A percentile compares a stretch with the other conserved stretches of the same genome.
These are phyloP conservation scores for Panthera uncia DNA, from an alignment of 2,113 vertebrate species.

Conservation along the genomic window DNA sequence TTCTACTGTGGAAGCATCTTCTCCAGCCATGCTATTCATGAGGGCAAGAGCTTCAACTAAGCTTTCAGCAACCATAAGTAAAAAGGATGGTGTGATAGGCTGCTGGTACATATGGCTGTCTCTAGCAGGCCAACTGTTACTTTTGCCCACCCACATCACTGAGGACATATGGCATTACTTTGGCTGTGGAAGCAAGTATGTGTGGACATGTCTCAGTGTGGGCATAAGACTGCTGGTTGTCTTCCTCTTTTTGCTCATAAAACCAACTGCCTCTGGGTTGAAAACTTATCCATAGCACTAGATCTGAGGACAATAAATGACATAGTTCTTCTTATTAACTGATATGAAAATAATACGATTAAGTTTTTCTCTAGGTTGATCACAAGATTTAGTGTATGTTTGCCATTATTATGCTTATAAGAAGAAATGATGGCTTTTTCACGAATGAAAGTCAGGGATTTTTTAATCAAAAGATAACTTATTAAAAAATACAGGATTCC, in stretches of 20 bases:
- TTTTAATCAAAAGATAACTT: background rate
- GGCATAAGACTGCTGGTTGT: slow-evolving; percentile 9
- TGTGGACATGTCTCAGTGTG: slow-evolving; percentile 39
- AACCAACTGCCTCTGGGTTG: background rate
- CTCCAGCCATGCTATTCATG: background rate
- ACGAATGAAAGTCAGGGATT: background rate
- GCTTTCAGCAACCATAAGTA: slow-evolving; percentile 15
- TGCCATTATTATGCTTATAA: background rate
- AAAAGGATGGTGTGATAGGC: background rate
- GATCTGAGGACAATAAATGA: background rate
- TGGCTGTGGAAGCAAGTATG: slow-evolving; percentile 35
- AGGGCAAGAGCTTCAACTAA: background rate
- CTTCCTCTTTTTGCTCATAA: slow-evolving; percentile 42
- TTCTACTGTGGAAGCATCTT: background rate
- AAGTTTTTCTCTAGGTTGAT: background rate
- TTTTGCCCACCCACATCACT: slow-evolving; percentile 59
- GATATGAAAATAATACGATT: background rate
- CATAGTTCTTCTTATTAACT: background rate
- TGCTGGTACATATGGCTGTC: slow-evolving; percentile 53
- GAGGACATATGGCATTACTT: slow-evolving; percentile 65
- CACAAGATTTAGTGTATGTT: background rate
- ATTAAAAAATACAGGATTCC: background rate
- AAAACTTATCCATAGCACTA: background rate
- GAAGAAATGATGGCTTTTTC: background rate
- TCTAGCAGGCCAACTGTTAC: slow-evolving; percentile 57